Conservation (phyloP, 2,888 invertebrate genomes). For the Epinotia demarniana region DNA sequence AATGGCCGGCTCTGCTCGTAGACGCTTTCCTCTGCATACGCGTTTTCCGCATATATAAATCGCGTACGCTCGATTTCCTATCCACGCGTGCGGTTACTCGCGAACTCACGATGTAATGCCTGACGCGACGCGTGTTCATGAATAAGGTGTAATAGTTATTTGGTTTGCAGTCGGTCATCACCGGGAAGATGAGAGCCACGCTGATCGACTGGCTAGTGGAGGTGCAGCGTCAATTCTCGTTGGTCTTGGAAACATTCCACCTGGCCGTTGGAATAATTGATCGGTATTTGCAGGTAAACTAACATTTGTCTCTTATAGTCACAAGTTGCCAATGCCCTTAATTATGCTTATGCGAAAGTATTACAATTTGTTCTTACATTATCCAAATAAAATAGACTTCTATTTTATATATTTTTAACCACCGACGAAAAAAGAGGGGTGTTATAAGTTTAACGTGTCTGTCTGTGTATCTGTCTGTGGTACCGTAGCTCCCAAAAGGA, state of each 20-base stretch:
- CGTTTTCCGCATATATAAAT: no score
- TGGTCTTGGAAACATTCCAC: constrained; percentile 95
- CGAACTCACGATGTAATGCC: no score
- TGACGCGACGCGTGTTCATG: background rate
- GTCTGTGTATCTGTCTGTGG: no score
- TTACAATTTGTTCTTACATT: background rate
- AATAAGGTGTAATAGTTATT: background rate
- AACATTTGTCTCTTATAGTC: background rate
- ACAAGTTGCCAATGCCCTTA: background rate
- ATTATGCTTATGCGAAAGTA: background rate
- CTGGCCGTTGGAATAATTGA: constrained; percentile 95
- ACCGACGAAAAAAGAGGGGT: no score
- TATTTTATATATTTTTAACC: no score
- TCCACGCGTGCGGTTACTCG: no score
- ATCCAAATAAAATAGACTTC: no score
- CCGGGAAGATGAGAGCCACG: constrained; percentile 94
- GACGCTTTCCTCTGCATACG: no score
- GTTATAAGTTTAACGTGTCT: no score
- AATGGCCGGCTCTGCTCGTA: no score
- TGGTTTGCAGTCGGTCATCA: constrained; percentile 82
- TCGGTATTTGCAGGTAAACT: constrained; percentile 91
- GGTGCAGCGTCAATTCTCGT: constrained; percentile 93
- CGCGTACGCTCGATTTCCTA: no score
- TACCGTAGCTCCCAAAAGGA: no score
- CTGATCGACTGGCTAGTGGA: constrained; percentile 98